Evolutionary conservation across 2,888 invertebrate species (phyloP), one percentile per base, ranked within the genome.

Genomic region (Mythimna lalbum): DNA sequence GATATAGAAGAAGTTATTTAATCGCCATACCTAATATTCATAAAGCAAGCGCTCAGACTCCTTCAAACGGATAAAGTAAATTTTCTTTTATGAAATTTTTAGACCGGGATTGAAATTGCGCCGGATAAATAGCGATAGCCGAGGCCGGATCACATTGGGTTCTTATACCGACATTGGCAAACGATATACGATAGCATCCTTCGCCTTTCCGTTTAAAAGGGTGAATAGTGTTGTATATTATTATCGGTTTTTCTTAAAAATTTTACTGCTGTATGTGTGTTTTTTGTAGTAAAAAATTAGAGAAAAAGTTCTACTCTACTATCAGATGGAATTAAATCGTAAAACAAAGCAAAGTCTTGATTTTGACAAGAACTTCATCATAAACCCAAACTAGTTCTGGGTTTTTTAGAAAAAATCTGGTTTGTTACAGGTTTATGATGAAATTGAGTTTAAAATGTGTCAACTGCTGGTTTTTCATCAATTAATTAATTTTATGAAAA

Each of bases 81-180:
- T 81, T 67, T 81, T 81, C 72, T 81, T 64, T 65, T 73, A 81
- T 68, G 53, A 76, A 70, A 71, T 71, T 81, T 72, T 70, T 52
- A 64, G 61, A 71, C 63, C 71, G 78, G 78, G 63, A 76, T 81
- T 81, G 78, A 77, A 77, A 77, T 77, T 62, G 67, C 81, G 23
- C 55, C 53, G 36, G 72, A 77, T 77, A 75, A 80, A 78, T 76
- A 56, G 43, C 36, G 80, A 71, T 80, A 71, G 70, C 61, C 50
- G 61, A 53, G 53, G 31, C 61, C 57, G 78, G 67, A 81, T 81
- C 78, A 76, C 53, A 80, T 76, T 21, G 57, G 55, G 69, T 49
- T 52, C 72, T 61, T 63, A 59, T 53, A 61, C 60, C 47, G 72
- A 67, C 81, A 68, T 67, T 76, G 72, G 81, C 72, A 64, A 77